phyloP scores from a whole-genome alignment of 1,140 invertebrate species.

The Procambarus virginalis region DNA sequence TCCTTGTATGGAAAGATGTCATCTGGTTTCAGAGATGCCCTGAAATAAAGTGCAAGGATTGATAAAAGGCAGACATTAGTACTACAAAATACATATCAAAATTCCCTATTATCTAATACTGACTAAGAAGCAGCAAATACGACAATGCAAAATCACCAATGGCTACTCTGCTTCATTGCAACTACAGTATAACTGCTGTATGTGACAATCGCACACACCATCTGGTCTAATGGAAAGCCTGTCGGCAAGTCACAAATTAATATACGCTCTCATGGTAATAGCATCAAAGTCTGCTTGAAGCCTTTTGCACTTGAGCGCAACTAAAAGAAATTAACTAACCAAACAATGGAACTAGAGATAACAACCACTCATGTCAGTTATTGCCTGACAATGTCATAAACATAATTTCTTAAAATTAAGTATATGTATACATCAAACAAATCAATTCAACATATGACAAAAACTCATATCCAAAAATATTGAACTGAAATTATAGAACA shows the following conservation, averaged over 20 bases:
- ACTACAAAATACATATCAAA: too few relatives aligned
- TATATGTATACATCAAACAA: too few relatives aligned
- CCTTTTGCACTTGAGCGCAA: conserved; percentile 14
- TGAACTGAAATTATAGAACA: too few relatives aligned
- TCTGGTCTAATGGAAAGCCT: conserved; percentile 4
- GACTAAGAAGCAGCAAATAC: background rate
- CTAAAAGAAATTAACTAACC: background rate
- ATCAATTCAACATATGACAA: too few relatives aligned
- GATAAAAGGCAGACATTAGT: background rate
- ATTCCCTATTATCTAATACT: too few relatives aligned
- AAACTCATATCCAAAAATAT: too few relatives aligned
- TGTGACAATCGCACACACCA: conserved; percentile 44
- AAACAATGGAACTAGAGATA: too few relatives aligned
- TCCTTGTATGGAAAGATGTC: conserved; percentile 78
- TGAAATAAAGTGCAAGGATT: conserved; percentile 71
- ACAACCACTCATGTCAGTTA: too few relatives aligned
- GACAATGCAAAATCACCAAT: background rate
- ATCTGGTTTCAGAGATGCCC: conserved; percentile 76
- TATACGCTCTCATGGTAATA: conserved; percentile 20
- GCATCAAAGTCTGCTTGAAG: conserved; percentile 1
- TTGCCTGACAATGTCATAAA: too few relatives aligned
- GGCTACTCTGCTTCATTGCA: background rate
- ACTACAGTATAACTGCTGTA: conserved; percentile 4
- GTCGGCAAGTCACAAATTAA: conserved; percentile 44
- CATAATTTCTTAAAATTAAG: too few relatives aligned